Evolutionary conservation across 2,888 invertebrate genomes (phyloP).

Genomic region (Xestoiulus laeticollis): DNA sequence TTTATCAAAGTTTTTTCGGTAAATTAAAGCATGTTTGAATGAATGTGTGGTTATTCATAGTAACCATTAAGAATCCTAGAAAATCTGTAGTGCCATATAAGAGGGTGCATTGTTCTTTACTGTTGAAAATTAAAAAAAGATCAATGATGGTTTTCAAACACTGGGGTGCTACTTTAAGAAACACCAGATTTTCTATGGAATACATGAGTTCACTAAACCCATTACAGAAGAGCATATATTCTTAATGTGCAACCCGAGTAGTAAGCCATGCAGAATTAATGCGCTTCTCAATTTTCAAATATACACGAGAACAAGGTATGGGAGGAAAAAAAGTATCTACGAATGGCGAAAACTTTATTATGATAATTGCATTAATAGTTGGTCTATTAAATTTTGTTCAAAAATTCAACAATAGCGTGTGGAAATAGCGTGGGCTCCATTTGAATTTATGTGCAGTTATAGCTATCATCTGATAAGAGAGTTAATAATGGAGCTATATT

Average conservation of each 20-base stretch:
- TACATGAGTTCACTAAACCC: constrained; percentile 1
- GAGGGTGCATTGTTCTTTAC: neutral
- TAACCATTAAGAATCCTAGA: too few relatives aligned
- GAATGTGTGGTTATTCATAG: too few relatives aligned
- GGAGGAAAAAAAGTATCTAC: neutral
- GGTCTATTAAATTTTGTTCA: too few relatives aligned
- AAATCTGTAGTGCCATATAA: too few relatives aligned
- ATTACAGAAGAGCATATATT: neutral
- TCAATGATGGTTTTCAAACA: neutral
- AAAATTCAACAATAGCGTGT: too few relatives aligned
- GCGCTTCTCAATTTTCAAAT: neutral
- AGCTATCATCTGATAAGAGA: too few relatives aligned
- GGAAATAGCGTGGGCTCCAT: too few relatives aligned
- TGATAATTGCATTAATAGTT: neutral
- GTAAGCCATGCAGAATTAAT: constrained; percentile 15
- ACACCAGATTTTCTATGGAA: neutral
- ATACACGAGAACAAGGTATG: neutral
- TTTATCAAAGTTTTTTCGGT: too few relatives aligned
- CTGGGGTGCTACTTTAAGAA: neutral
- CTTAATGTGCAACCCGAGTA: neutral
- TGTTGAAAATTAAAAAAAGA: neutral
- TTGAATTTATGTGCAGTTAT: too few relatives aligned
- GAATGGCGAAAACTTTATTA: neutral
- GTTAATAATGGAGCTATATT: too few relatives aligned
- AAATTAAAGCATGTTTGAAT: too few relatives aligned